Evolutionary conservation across 2,888 invertebrate species (phyloP), one percentile per base, ranked within the genome.

Genomic region (Eurois occulta): DNA sequence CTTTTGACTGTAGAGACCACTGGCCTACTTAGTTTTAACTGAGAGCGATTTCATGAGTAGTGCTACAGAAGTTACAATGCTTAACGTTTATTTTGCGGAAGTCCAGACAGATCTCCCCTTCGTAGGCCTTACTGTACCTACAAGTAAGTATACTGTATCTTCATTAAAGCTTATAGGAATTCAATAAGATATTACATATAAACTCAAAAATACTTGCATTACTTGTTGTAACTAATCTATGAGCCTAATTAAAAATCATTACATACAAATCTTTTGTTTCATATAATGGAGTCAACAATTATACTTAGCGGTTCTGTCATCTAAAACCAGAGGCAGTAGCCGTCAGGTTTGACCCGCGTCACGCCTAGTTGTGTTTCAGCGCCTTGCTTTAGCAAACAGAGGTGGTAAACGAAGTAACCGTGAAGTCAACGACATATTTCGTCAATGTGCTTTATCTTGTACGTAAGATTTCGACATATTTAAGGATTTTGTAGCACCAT

Each of bases 1-100:
- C 83, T 80, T 77, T 67, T 83, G 16, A 67, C 21, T 52, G 35
- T 60, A 11, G 10, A 52, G 77, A 38, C 77, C 77, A 67, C 38
- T 67, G 83, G 16, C 77, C 79, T 79, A 79, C 77, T 79, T 83
- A 81, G 21, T 32, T 28, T 18, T 28, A 60, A 75, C 58, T 66
- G 58, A 35, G 58, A 18, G 52, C 11, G 46, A 10, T 67, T 75
- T 67, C n/a, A 67, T 52, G n/a, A 62, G 28, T 55, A 6, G n/a
- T 52, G 35, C 24, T 64, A 13, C 62, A 38, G 10, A 43, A 32
- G 8, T 2, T 28, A 62, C 13, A 38, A 65, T 48, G 24, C 43
- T 16, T 62, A 32, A n/a, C 24, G 28, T 60, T 67, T 8, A 52
- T 43, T 66, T 58, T 28, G 35, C 58, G 4, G 13, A 75, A 55